These are phyloP conservation scores for Acanthosepion lycidas DNA, from an alignment of 2,888 invertebrate genomes.

Conservation along the genomic window DNA sequence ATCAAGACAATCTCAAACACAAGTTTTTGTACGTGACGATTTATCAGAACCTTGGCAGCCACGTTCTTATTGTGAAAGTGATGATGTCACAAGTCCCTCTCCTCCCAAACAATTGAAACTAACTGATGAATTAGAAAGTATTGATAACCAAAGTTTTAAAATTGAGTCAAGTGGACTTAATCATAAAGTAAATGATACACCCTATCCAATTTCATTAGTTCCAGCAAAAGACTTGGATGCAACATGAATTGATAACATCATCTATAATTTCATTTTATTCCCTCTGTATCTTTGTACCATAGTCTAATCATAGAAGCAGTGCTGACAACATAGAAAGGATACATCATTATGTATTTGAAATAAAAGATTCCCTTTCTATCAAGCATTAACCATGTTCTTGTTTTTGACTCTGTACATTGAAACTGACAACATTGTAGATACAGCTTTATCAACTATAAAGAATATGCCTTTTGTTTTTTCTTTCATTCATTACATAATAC, in stretches of 20 bases:
- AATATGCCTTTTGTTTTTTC: too few relatives aligned
- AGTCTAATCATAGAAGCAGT: background rate
- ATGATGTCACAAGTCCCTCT: background rate
- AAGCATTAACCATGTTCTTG: background rate
- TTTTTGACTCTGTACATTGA: too few relatives aligned
- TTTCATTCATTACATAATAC: too few relatives aligned
- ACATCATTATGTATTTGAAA: background rate
- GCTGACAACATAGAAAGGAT: background rate
- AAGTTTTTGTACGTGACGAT: constrained; percentile 23
- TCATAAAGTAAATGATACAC: background rate
- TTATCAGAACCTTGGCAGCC: constrained; percentile 37
- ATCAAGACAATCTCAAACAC: constrained; percentile 25
- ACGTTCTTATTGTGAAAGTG: constrained; percentile 13
- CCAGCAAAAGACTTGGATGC: background rate
- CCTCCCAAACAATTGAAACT: background rate
- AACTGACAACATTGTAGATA: too few relatives aligned
- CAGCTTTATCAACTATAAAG: too few relatives aligned
- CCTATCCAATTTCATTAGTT: background rate
- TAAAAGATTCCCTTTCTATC: background rate
- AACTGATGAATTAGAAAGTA: background rate
- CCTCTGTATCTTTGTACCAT: background rate
- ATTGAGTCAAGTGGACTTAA: too few relatives aligned
- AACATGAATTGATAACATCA: background rate
- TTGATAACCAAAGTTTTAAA: background rate
- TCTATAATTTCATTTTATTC: background rate